Conservation (phyloP, 2,113 vertebrate genomes). For the Tupaia tana region DNA sequence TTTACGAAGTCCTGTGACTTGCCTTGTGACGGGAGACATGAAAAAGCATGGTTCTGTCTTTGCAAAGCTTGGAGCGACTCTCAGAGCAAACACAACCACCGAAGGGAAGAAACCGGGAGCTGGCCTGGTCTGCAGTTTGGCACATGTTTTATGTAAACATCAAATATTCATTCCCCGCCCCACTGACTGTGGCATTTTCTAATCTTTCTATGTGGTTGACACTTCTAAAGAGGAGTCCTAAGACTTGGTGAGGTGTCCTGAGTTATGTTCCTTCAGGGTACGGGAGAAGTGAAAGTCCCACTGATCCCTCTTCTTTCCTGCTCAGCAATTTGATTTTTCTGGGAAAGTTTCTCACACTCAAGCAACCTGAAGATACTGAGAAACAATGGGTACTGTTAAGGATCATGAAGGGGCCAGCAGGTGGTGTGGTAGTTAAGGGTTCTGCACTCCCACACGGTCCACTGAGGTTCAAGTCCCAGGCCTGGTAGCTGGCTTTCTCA, state of each 20-base stretch:
- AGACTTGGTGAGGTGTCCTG: not conserved
- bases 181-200: not conserved
- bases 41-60: not conserved
- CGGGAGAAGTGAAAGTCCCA: not conserved
- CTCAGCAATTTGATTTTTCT: not conserved
- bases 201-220: not conserved
- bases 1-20: not conserved
- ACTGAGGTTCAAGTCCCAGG: too few relatives aligned
- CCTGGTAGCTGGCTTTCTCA: too few relatives aligned
- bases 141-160: not conserved
- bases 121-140: not conserved
- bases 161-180: not conserved
- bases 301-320: not conserved
- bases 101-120: not conserved
- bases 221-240: not conserved
- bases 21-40: not conserved
- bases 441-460: too few relatives aligned
- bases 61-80: not conserved
- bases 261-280: not conserved
- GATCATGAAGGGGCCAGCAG: too few relatives aligned
- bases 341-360: not conserved
- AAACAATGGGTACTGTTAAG: not conserved
- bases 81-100: not conserved
- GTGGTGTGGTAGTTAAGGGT: too few relatives aligned
- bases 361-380: constrained; percentile 37